Conservation (phyloP, 2,797 vertebrate genomes). For the Nyctalus aviator region DNA sequence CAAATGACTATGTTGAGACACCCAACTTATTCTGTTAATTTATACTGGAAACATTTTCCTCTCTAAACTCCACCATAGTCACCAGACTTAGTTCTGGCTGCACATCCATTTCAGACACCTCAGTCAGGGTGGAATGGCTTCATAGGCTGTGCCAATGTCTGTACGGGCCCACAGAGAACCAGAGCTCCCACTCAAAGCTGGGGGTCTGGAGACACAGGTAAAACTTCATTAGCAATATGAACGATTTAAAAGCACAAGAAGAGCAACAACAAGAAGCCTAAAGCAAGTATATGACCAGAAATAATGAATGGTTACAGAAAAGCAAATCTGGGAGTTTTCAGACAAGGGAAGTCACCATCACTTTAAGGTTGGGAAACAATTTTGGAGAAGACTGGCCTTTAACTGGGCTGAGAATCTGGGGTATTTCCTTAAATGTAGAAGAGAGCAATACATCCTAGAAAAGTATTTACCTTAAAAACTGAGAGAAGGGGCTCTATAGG, state of each 20-base stretch:
- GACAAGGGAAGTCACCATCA: neutral
- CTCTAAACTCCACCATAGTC: neutral
- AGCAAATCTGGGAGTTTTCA: neutral
- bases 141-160: neutral
- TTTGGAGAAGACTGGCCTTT: neutral
- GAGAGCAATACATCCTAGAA: neutral
- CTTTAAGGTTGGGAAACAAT: neutral
- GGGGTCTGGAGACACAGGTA: neutral
- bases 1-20: neutral
- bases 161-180: neutral
- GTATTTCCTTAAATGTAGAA: neutral
- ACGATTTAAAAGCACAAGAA: neutral
- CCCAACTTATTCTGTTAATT: neutral
- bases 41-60: neutral
- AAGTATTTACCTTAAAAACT: neutral
- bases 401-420: neutral
- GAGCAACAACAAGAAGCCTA: neutral
- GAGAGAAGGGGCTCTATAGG: neutral
- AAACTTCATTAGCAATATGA: neutral
- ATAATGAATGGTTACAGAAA: neutral
- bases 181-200: neutral
- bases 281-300: neutral
- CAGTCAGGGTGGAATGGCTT: neutral
- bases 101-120: neutral
- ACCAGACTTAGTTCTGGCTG: neutral